Percentiles rank a stretch among this genome's conserved stretches.
These are phyloP conservation scores for Myiozetetes cayanensis DNA, from an alignment of 2,113 vertebrate species.

Conservation along the genomic window DNA sequence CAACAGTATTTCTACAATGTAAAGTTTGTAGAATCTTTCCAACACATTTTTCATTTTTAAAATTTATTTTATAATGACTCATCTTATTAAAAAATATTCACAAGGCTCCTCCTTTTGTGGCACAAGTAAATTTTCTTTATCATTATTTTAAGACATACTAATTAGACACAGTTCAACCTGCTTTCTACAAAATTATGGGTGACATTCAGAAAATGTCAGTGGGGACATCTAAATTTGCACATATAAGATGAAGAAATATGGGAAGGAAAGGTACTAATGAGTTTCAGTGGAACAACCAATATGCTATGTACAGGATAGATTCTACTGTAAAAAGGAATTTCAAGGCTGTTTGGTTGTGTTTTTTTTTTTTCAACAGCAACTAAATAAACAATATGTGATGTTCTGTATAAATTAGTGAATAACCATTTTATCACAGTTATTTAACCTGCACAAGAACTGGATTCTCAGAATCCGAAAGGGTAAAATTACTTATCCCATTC, in stretches of 20 bases:
- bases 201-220: background rate
- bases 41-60: background rate
- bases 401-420: background rate
- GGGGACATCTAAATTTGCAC: background rate
- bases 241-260: background rate
- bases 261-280: background rate
- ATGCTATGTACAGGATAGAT: background rate
- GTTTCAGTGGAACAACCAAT: background rate
- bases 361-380: background rate
- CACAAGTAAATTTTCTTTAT: background rate
- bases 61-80: background rate
- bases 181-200: background rate
- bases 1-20: background rate
- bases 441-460: background rate
- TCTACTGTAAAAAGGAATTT: background rate
- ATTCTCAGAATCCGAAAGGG: background rate
- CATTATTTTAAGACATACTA: background rate
- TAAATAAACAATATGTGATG: background rate
- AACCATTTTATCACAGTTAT: background rate
- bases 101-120: background rate
- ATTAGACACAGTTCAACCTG: background rate
- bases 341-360: background rate
- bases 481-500: background rate
- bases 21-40: background rate
- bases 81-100: background rate